Evolutionary conservation across 2,113 vertebrate genomes (phyloP).

Genomic region (Eubucco bourcierii): DNA sequence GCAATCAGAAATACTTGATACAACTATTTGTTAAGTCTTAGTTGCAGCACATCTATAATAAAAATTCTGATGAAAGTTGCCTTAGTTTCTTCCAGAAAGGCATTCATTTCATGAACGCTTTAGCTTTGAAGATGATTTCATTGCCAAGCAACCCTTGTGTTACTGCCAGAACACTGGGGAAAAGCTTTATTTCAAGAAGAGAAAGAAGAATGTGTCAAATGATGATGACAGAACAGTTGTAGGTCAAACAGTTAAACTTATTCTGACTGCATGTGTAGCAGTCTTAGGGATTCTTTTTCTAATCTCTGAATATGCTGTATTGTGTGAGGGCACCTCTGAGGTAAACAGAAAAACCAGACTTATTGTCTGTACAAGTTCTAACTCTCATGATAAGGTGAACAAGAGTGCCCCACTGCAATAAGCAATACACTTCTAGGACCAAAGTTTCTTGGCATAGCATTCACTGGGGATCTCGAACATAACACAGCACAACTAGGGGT

Average conservation of each 20-base stretch:
- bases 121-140: constrained; percentile 38
- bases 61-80: neutral
- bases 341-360: neutral
- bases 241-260: constrained; percentile 47
- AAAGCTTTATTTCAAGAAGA: constrained; percentile 40
- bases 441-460: neutral
- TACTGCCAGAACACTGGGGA: constrained; percentile 14
- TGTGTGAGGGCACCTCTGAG: neutral
- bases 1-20: neutral
- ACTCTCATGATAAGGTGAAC: neutral
- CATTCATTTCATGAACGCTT: neutral
- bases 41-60: neutral
- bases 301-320: neutral
- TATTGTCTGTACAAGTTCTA: neutral
- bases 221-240: constrained; percentile 31
- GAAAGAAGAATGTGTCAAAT: neutral
- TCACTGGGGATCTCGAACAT: neutral
- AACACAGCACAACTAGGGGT: neutral
- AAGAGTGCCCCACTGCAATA: neutral
- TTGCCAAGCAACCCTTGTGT: constrained; percentile 16
- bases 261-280: neutral
- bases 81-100: neutral
- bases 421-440: neutral
- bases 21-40: neutral
- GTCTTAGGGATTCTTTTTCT: neutral